These are phyloP conservation scores for Aspidiotus destructor DNA, from an alignment of 2,888 invertebrate genomes.

Conservation along the genomic window DNA sequence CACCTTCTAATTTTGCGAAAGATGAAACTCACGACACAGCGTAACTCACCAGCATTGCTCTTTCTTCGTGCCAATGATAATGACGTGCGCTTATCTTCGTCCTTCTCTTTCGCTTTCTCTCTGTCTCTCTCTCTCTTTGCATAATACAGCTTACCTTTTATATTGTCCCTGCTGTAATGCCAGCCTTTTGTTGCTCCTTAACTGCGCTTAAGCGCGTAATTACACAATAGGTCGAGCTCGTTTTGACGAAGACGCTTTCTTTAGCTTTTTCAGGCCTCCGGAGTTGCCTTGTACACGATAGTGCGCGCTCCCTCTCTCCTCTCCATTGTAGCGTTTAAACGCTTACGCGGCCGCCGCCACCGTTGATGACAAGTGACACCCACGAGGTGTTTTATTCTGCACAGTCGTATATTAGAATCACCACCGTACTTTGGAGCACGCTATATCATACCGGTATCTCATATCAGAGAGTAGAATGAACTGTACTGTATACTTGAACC, in stretches of 20 bases:
- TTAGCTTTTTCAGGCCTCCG: not conserved
- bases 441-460: too few species aligned
- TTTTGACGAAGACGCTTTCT: conserved; percentile 17
- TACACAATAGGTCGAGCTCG: conserved; percentile 26
- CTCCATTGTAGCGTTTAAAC: conserved; percentile 13
- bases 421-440: not conserved
- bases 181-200: conserved; percentile 30
- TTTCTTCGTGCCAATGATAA: not conserved
- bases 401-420: conserved; percentile 9
- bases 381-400: conserved; percentile 31
- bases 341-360: conserved; percentile 15
- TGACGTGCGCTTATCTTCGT: not conserved
- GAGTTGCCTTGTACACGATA: too few species aligned
- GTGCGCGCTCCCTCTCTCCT: not conserved
- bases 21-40: not conserved
- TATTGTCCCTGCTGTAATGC: conserved; percentile 16
- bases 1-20: not conserved
- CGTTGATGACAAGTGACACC: conserved; percentile 30
- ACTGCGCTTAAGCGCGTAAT: conserved; percentile 23
- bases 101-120: not conserved
- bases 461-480: too few species aligned
- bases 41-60: not conserved
- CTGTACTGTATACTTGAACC: not conserved
- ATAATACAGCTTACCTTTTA: not conserved
- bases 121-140: not conserved